phyloP scores from a whole-genome alignment of 2,888 invertebrate genomes.

The Andrena haemorrhoa region DNA sequence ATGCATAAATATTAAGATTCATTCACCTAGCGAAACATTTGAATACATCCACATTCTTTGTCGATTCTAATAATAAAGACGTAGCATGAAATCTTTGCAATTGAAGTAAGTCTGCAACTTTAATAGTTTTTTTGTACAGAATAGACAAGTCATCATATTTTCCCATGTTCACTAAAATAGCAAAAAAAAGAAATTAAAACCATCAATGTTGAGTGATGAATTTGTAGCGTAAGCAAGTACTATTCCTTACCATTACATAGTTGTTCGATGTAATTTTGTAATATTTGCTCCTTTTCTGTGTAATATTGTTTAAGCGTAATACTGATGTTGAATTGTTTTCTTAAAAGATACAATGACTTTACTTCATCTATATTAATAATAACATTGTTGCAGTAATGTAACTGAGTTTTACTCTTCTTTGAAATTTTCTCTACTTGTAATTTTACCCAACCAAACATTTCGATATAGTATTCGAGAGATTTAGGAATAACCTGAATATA shows the following conservation, averaged over 20 bases:
- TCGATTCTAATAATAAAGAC: constrained; percentile 65
- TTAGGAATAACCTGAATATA: constrained; percentile 57
- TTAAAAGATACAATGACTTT: constrained; percentile 70
- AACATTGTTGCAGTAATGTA: constrained; percentile 24
- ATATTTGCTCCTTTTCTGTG: constrained; percentile 62
- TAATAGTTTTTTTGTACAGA: constrained; percentile 63
- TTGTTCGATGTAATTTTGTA: constrained; percentile 65
- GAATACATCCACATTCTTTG: constrained; percentile 61
- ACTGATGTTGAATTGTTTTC: constrained; percentile 70
- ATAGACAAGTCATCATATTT: constrained; percentile 40
- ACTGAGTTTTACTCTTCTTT: constrained; percentile 37
- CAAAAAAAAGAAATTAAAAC: constrained; percentile 26
- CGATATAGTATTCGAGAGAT: constrained; percentile 67
- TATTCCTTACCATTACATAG: constrained; percentile 65
- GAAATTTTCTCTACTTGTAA: constrained; percentile 66
- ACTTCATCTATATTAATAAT: constrained; percentile 63
- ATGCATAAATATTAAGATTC: constrained; percentile 4
- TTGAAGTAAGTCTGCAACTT: constrained; percentile 70
- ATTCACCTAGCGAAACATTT: constrained; percentile 69
- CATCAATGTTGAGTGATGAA: not conserved
- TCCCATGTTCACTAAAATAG: constrained; percentile 43
- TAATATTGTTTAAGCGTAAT: constrained; percentile 67
- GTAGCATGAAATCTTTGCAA: constrained; percentile 67
- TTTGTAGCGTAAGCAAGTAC: constrained; percentile 18
- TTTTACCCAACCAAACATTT: constrained; percentile 74